Base-by-base conservation (phyloP, 2,797 vertebrate species). In the Epinephelus malabaricus region DNA sequence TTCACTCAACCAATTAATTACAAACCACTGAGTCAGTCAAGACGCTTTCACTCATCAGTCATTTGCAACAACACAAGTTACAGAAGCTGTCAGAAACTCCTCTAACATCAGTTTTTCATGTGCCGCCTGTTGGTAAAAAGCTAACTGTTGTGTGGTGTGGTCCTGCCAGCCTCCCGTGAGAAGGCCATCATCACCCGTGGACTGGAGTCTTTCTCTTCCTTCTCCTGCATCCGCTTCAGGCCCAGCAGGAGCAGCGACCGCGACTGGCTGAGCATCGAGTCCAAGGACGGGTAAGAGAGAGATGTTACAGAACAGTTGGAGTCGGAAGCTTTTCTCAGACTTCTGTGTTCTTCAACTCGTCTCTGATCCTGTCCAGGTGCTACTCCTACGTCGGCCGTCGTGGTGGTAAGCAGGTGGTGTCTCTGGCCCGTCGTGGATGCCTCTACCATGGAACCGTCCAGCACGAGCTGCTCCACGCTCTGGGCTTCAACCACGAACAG, bases 401-500 rank as follows among this genome's bases (percentile, higher is more conserved):
- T 19, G 91, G 92, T 6, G 82, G 88, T 0, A 81, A 83, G 56
- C 92, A 93, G 91, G 83, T 82, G 38, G 76, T 93, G 73, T 94
- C 92, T 80, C 90, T 95, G 82, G 78, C 69, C 50, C 86, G 88
- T 13, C 4, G 46, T 1, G 94, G 94, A 53, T 95, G 94, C 13
- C 67, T 94, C 40, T 94, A 94, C 83, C 93, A 94, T 9, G 73
- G 75, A 49, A 95, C 90, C 2, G 78, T 94, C 54, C 94, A 95
- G 78, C 95, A 95, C 2, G 94, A 95, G 90, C 89, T 95, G 74
- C 90, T 95, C 56, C 95, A 95, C 6, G 94, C 93, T 76, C 90
- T 95, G 69, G 95, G 95, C 76, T 95, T 95, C 86, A 93, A 94
- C 85, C 94, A 95, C 3, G 94, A 95, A 19, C 95, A 95, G 78